A percentile compares a stretch with the other conserved stretches of the same genome.
Evolutionary conservation across 2,888 invertebrate genomes (phyloP).

Genomic region (Dysmachus trigonus): DNA sequence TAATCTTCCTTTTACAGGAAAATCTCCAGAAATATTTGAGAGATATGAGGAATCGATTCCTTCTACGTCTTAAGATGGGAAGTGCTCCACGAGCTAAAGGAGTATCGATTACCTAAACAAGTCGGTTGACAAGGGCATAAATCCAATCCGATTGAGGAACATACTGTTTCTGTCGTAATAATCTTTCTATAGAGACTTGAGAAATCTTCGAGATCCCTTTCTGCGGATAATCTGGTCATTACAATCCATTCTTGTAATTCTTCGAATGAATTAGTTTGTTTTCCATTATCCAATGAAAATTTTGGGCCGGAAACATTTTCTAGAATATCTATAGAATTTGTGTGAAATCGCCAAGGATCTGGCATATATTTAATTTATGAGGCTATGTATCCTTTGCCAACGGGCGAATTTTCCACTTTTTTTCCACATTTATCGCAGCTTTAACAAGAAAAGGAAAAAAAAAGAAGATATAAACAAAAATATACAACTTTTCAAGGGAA

Average conservation of each 20-base stretch:
- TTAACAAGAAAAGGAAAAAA: not conserved
- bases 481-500: not conserved
- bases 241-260: not conserved
- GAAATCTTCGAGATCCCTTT: not conserved
- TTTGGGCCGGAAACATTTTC: not conserved
- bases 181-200: not conserved
- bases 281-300: not conserved
- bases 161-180: not conserved
- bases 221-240: not conserved
- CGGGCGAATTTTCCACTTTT: not conserved
- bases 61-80: not conserved
- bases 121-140: not conserved
- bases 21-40: not conserved
- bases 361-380: not conserved
- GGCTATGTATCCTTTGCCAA: not conserved
- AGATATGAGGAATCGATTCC: not conserved
- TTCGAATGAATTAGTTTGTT: not conserved
- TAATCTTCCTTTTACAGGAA: not conserved
- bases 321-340: not conserved
- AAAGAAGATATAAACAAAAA: not conserved
- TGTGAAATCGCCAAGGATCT: not conserved
- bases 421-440: not conserved
- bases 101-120: not conserved
- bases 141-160: not conserved
- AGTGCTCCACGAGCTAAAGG: not conserved